Percentiles rank a stretch among this genome's conserved stretches.
Conservation (phyloP, 2,797 vertebrate genomes). For the Cichlasoma orientale region DNA sequence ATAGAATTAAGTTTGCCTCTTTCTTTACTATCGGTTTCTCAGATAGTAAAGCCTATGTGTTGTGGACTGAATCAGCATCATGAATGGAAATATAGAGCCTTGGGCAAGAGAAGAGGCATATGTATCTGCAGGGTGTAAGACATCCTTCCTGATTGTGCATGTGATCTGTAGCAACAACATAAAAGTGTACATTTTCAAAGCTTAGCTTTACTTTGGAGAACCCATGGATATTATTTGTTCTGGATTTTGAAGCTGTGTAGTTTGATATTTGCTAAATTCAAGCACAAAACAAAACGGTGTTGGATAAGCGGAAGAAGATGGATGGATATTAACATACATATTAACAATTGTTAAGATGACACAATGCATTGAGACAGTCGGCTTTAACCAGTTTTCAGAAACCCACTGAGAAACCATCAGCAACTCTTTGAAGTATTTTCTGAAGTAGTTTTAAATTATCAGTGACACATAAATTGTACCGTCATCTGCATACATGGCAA, state of each 20-base stretch:
- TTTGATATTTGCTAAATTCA: neutral
- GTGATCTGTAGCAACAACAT: neutral
- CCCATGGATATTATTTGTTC: neutral
- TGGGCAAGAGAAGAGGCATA: slow-evolving; percentile 20
- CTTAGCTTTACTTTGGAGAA: neutral
- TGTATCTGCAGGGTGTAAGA: neutral
- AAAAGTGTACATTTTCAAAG: slow-evolving; percentile 19
- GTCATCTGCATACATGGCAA: neutral
- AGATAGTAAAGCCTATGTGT: neutral
- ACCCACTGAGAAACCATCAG: too few species aligned
- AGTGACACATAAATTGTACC: neutral
- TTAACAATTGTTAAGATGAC: neutral
- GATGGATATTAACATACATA: neutral
- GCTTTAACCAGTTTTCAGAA: neutral
- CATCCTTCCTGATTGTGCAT: neutral
- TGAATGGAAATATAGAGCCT: slow-evolving; percentile 33
- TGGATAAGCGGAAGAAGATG: neutral
- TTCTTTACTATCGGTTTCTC: neutral
- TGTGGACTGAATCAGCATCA: neutral
- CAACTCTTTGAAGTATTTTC: neutral
- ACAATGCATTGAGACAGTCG: too few species aligned
- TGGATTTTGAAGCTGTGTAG: neutral
- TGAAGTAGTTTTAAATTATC: neutral
- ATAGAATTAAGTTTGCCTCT: neutral
- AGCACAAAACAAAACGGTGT: neutral